Conservation (phyloP, 1,140 invertebrate species). For the Diplogasteroides magnus region DNA sequence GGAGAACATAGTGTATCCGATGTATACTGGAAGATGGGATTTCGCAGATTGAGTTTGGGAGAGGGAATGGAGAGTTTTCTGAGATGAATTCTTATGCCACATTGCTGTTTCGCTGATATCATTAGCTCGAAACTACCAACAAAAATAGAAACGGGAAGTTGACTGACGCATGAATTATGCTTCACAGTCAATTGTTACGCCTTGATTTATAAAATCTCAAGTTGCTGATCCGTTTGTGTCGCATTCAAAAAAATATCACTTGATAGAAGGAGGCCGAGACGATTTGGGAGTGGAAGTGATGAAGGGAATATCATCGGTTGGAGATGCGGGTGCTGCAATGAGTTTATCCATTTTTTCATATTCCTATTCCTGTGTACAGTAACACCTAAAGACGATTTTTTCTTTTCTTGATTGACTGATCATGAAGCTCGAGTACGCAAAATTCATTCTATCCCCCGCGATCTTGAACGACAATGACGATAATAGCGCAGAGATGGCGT, state of each 20-base stretch:
- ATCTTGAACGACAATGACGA: too few species aligned
- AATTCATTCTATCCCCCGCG: too few species aligned
- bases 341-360: too few species aligned
- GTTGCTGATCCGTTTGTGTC: background rate
- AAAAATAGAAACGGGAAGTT: background rate
- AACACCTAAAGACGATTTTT: background rate
- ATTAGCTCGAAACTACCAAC: slow-evolving; percentile 6
- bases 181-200: background rate
- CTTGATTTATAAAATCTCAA: background rate
- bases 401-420: background rate
- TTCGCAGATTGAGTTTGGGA: slow-evolving; percentile 19
- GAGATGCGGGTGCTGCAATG: slow-evolving; percentile 18
- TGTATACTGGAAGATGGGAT: slow-evolving; percentile 18
- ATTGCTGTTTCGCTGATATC: too few species aligned
- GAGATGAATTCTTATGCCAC: too few species aligned
- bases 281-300: slow-evolving; percentile 22
- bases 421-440: too few species aligned
- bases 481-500: too few species aligned
- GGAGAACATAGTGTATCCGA: slow-evolving; percentile 5
- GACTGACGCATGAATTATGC: background rate
- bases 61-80: slow-evolving; percentile 2
- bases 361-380: too few species aligned
- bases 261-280: background rate
- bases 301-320: slow-evolving; percentile 21
- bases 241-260: background rate